Conservation (phyloP, 2,113 vertebrate genomes). For the Dromas ardeola region DNA sequence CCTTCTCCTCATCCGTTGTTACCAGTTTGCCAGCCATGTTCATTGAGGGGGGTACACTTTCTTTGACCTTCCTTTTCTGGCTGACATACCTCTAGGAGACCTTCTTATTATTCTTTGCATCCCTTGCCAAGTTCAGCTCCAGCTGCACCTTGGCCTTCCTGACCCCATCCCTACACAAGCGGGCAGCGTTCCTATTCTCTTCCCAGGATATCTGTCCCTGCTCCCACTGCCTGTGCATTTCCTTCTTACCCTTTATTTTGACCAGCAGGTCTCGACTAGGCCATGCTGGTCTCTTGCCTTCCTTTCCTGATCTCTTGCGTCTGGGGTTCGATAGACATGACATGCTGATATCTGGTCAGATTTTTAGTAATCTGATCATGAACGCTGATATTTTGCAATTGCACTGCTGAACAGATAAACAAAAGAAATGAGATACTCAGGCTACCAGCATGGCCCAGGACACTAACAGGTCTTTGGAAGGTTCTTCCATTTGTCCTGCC, state of each 20-base stretch:
- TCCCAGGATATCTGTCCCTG: neutral
- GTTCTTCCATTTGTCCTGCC: neutral
- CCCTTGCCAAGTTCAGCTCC: neutral
- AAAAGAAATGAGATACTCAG: neutral
- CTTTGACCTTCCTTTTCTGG: neutral
- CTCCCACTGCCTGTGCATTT: neutral
- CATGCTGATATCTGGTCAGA: neutral
- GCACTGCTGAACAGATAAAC: neutral
- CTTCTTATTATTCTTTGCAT: neutral
- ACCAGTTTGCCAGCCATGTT: neutral
- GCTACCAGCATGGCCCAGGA: neutral
- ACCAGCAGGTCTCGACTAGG: neutral
- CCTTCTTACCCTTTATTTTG: neutral
- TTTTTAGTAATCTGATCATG: neutral
- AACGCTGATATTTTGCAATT: neutral
- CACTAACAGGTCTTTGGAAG: neutral
- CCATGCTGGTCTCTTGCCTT: neutral
- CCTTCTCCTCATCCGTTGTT: neutral
- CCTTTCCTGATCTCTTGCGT: neutral
- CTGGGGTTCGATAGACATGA: neutral
- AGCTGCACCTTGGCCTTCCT: neutral
- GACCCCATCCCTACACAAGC: neutral
- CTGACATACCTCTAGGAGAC: neutral
- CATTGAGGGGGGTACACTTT: neutral
- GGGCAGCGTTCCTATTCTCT: neutral